phyloP scores from a whole-genome alignment of 2,888 invertebrate genomes.

The Taphrorychus bicolor region DNA sequence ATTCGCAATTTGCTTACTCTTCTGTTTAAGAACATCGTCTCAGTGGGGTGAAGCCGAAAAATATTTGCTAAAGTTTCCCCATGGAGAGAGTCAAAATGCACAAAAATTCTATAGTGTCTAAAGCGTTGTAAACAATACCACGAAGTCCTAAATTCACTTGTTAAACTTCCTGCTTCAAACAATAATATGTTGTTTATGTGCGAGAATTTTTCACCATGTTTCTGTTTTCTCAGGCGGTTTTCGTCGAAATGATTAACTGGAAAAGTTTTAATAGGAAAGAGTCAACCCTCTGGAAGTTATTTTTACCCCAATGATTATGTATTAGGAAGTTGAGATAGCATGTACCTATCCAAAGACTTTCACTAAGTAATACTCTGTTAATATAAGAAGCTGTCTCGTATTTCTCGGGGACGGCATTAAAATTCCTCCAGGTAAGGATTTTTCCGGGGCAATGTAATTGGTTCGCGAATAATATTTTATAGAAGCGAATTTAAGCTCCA shows the following conservation, averaged over 20 bases:
- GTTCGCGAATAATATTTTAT: background rate
- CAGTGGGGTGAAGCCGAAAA: background rate
- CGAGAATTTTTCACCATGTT: too few relatives aligned
- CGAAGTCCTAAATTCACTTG: background rate
- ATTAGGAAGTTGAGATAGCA: slow-evolving; percentile 15
- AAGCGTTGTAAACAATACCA: too few relatives aligned
- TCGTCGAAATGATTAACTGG: slow-evolving; percentile 36
- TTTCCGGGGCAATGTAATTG: background rate
- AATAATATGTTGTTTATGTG: too few relatives aligned
- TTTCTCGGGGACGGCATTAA: background rate
- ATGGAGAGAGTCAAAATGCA: too few relatives aligned
- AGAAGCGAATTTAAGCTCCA: background rate
- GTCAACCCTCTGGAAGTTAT: slow-evolving; percentile 29
- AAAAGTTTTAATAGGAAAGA: slow-evolving; percentile 35
- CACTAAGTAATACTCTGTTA: too few relatives aligned
- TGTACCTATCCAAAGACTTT: too few relatives aligned
- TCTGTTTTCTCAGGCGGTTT: slow-evolving; percentile 9
- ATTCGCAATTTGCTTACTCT: slow-evolving; percentile 31
- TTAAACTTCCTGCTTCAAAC: background rate
- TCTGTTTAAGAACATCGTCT: slow-evolving; percentile 10
- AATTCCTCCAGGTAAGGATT: background rate
- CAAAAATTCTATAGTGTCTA: too few relatives aligned
- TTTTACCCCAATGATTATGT: slow-evolving; percentile 37
- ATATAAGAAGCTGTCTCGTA: background rate
- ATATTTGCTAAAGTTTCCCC: background rate